Conservation (phyloP, 2,888 invertebrate species). For the Habrosyne pyritoides region DNA sequence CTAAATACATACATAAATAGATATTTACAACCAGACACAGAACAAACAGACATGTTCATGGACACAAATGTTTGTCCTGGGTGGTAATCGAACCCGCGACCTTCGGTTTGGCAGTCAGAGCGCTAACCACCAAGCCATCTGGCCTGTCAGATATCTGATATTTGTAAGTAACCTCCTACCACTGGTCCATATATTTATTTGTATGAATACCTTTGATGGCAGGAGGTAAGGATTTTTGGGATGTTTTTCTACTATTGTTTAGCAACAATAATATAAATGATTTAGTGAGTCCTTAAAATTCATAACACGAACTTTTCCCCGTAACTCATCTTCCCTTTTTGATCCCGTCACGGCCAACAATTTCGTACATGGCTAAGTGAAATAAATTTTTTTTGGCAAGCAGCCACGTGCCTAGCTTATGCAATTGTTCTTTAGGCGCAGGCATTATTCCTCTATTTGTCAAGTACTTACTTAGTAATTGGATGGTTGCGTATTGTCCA, state of each 20-base stretch:
- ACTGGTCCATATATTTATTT: too few species aligned
- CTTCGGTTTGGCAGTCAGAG: too few species aligned
- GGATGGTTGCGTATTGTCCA: background rate
- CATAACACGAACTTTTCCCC: background rate
- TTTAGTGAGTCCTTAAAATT: background rate
- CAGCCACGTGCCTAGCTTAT: background rate
- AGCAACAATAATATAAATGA: background rate
- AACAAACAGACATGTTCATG: too few species aligned
- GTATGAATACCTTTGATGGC: too few species aligned
- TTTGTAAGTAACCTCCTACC: too few species aligned
- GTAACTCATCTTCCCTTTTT: background rate
- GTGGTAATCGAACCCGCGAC: too few species aligned
- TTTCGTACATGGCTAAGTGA: background rate
- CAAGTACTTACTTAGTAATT: background rate
- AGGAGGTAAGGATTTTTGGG: too few species aligned
- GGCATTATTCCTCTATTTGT: background rate
- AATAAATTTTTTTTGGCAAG: background rate
- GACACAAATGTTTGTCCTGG: too few species aligned
- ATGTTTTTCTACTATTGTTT: background rate
- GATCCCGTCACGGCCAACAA: constrained; percentile 1
- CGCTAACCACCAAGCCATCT: too few species aligned
- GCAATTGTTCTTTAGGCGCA: background rate
- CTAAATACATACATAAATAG: too few species aligned
- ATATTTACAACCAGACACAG: too few species aligned
- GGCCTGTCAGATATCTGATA: too few species aligned